These are phyloP conservation scores for Patiria miniata DNA, from an alignment of 35 echinoderm and acorn worm genomes.

Conservation along the genomic window DNA sequence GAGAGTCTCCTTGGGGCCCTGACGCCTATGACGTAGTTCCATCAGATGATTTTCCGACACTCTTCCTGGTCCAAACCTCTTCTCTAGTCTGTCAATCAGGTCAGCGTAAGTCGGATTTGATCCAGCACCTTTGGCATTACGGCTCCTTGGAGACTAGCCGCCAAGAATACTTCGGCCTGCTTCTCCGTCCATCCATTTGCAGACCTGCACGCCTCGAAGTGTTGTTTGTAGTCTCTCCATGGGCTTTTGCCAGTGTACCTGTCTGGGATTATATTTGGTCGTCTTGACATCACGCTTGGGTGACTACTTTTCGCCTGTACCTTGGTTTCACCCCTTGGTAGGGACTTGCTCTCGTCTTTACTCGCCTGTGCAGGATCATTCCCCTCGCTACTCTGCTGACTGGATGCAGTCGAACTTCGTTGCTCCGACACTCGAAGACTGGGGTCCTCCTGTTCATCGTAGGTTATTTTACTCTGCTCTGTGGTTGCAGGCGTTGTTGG, in stretches of 20 bases:
- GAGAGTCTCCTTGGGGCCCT: neutral
- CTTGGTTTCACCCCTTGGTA: neutral
- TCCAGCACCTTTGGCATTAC: neutral
- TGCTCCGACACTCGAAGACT: neutral
- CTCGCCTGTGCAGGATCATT: neutral
- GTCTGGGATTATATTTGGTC: constrained; percentile 31
- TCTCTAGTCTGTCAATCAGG: neutral
- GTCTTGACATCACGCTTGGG: neutral
- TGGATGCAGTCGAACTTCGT: neutral
- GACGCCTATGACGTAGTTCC: neutral
- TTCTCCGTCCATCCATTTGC: constrained; percentile 7
- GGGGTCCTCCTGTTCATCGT: neutral
- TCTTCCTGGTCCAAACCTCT: constrained; percentile 43
- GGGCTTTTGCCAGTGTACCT: constrained; percentile 37
- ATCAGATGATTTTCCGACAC: constrained; percentile 2
- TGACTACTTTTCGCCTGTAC: neutral
- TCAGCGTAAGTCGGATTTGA: neutral
- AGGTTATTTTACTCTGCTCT: neutral
- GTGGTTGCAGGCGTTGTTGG: too few relatives aligned
- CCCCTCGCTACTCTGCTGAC: neutral
- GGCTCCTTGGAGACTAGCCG: neutral
- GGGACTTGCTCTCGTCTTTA: too few relatives aligned
- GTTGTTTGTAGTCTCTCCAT: constrained; percentile 37
- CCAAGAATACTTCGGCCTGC: constrained; percentile 8
- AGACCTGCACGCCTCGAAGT: constrained; percentile 34